Evolutionary conservation across 2,113 vertebrate species (phyloP), one percentile per base, ranked within the genome.

Genomic region (Steatornis caripensis): DNA sequence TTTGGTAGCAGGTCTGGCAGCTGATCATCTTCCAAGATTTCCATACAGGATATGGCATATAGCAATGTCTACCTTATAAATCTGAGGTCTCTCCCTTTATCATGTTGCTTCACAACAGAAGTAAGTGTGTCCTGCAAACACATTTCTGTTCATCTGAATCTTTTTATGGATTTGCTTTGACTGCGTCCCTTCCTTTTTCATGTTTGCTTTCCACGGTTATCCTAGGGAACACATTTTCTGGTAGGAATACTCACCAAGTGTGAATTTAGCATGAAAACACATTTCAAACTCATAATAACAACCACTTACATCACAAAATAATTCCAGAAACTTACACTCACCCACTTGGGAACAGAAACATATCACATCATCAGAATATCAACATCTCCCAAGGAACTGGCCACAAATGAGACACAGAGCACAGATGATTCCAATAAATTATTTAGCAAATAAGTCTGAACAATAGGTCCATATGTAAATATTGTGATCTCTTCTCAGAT

Each of bases 191-290:
- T 87, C 87, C 81, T 65, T 89, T 93, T 96, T 91, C 6, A 4
- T 96, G 64, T 89, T 95, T 89, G 87, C 89, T 95, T 97, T 97
- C 95, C 83, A 95, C 93, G 95, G 75, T 94, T 95, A 91, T 95
- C 94, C 84, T 69, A 75, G 69, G 39, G 57, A 96, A 92, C 80
- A 93, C 92, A 94, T 93, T 95, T 93, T 72, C 72, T 95, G 84
- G 85, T 90, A 91, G 65, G 74, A 95, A 96, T 92, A 95, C 68
- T 95, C 94, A 95, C 91, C 70, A 72, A 94, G 93, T 95, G 94
- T 95, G 95, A 97, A 95, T 92, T 95, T 70, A 87, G 83, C 21
- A 0, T 96, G 94, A 97, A 96, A 96, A 96, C 94, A 96, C 64
- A 95, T 94, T 95, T 97, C 89, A 93, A 90, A 81, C 76, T 93